Evolutionary conservation across 2,113 vertebrate genomes (phyloP), one percentile per base, ranked within the genome.

Genomic region (Polypterus bichir): DNA sequence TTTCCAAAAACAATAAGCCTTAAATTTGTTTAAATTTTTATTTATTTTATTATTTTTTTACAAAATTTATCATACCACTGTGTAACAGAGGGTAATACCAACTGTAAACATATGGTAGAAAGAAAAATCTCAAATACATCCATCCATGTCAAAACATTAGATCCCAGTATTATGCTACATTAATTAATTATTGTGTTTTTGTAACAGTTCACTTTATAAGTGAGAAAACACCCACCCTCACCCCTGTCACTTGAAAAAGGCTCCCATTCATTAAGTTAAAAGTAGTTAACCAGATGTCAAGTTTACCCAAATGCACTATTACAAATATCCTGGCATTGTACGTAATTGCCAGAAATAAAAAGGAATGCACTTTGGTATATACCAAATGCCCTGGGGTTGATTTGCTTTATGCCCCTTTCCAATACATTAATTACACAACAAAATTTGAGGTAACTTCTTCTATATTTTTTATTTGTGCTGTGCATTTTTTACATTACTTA

Each of bases 311-410:
- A 79, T 79, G 83, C 47, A 59, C 59, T 51, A 61, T 55, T 80
- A 82, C 84, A 86, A 89, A 88, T 82, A 69, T 74, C 77, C 87
- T 83, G 84, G 85, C 79, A 68, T 62, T 71, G 71, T 76, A 71
- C 72, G 62, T 68, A 76, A 72, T 69, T 82, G 87, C 84, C 88
- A 89, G 85, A 83, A 71, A 83, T 69, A 90, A 68, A 91, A 93
- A 92, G 91, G 92, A 98, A 97, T 94, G 92, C 92, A 97, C 93
- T 97, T 97, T 96, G 93, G 93, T 93, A 91, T 81, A 86, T 83
- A 94, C 93, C 93, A 96, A 97, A 96, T 94, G 91, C 90, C 92
- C 91, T 92, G 85, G 87, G 82, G 84, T 92, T 86, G 27, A 27
- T 27, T 27, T 27, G 27, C 27, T 27, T 27, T 27, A 27, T 27